These are phyloP conservation scores for Crotalus viridis DNA, from an alignment of 2,113 vertebrate genomes.

Conservation along the genomic window DNA sequence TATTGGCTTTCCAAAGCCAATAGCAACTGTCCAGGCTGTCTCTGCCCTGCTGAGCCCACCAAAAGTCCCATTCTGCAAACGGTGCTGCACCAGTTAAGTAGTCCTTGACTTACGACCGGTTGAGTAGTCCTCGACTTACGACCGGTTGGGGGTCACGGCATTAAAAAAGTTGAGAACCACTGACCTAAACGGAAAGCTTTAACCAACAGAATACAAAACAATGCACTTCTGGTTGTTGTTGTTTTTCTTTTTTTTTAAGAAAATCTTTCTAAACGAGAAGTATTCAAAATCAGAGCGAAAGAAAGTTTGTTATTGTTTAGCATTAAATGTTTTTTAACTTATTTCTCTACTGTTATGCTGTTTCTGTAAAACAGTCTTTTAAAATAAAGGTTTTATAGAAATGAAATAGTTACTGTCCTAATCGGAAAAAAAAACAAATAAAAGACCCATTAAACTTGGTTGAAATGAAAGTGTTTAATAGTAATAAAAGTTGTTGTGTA, in stretches of 20 bases:
- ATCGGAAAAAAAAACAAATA: constrained; percentile 13
- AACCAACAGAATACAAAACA: not conserved
- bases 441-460: constrained; percentile 9
- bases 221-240: not conserved
- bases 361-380: not conserved
- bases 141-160: no score
- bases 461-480: constrained; percentile 32
- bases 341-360: not conserved
- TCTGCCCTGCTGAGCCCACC: no score
- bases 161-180: no score
- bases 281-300: constrained; percentile 27
- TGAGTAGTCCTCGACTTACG: no score
- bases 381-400: constrained; percentile 6
- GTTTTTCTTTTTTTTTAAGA: not conserved
- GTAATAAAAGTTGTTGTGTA: constrained; percentile 24
- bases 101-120: no score
- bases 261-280: constrained; percentile 12
- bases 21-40: no score
- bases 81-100: no score
- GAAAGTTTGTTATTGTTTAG: constrained; percentile 6
- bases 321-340: constrained; percentile 13
- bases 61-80: no score
- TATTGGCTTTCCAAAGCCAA: no score
- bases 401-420: constrained; percentile 16
- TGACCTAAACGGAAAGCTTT: not conserved